Base-by-base conservation (phyloP, 2,888 invertebrate species). In the Drosophila niveifrons region DNA sequence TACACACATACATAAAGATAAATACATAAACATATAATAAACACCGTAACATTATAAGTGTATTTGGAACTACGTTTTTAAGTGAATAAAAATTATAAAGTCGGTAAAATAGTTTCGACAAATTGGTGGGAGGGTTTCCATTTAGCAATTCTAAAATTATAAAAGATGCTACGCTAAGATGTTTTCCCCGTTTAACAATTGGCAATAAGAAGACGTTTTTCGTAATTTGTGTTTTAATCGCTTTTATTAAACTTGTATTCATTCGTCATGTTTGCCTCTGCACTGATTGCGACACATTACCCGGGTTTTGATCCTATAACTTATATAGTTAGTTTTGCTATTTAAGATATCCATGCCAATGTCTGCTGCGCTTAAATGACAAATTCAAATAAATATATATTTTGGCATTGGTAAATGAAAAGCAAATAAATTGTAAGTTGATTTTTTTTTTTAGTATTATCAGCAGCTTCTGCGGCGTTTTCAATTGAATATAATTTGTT, bases 31-130 rank as follows among this genome's bases (percentile, higher is more conserved):
- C 74, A 84, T 86, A 85, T 79, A 85, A 79, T 83, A 86, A 86
- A 86, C 81, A 89, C 64, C 77, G 73, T 89, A 85, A 85, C 84
- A 85, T 89, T 89, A 87, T 85, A 85, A 85, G 85, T 89, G 89
- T 88, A 85, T 85, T 85, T 85, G 89, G 89, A 86, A 80, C 88
- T 86, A 86, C 82, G 76, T 90, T 90, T 90, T 90, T 88, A 88
- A 90, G 88, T 78, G 77, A 90, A 88, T 80, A 78, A 89, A 85
- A 89, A 80, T 79, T 78, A 84, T 72, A 87, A 84, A 70, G 78
- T 78, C 75, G 69, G 55, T 53, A n/a, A 28, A 11, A 6, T n/a
- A 7, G 9, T 11, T 63, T 41, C 41, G 8, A 47, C 17, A 10
- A 43, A 48, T 34, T 31, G 13, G 10, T 18, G 1, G 29, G 28